Evolutionary conservation across 2,797 vertebrate genomes (phyloP).

Genomic region (Graptemys geographica): DNA sequence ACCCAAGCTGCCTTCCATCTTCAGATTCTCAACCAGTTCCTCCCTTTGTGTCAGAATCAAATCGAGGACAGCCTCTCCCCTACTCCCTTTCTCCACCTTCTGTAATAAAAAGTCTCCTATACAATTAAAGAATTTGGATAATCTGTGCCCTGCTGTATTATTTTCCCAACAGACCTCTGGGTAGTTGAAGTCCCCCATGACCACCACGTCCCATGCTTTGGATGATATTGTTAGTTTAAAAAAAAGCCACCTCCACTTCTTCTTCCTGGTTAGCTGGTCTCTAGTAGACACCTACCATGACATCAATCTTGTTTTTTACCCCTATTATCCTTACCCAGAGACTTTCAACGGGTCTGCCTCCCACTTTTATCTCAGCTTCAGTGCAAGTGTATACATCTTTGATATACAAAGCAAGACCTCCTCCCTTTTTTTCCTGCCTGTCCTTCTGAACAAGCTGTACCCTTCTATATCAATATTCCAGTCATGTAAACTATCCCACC

Average conservation of each 20-base stretch:
- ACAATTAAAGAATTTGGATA: neutral
- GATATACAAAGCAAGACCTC: neutral
- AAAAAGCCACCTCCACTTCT: neutral
- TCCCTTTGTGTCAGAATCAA: too few relatives aligned
- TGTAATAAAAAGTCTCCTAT: neutral
- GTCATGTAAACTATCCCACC: too few relatives aligned
- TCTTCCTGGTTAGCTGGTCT: neutral
- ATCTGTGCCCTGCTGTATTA: neutral
- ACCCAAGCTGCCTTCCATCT: too few relatives aligned
- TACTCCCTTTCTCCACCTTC: too few relatives aligned
- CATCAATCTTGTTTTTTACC: neutral
- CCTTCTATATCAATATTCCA: too few relatives aligned
- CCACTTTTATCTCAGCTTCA: neutral
- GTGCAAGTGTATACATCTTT: neutral
- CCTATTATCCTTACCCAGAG: neutral
- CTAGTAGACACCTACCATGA: neutral
- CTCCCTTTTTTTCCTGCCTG: neutral
- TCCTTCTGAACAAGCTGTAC: neutral
- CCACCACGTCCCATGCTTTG: neutral
- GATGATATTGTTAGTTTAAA: neutral
- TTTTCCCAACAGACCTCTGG: neutral
- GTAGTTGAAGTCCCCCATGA: neutral
- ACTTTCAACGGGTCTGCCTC: neutral
- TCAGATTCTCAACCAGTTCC: too few relatives aligned
- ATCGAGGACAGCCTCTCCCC: too few relatives aligned